phyloP scores from a whole-genome alignment of 2,797 vertebrate genomes.

The Danio tinwini region DNA sequence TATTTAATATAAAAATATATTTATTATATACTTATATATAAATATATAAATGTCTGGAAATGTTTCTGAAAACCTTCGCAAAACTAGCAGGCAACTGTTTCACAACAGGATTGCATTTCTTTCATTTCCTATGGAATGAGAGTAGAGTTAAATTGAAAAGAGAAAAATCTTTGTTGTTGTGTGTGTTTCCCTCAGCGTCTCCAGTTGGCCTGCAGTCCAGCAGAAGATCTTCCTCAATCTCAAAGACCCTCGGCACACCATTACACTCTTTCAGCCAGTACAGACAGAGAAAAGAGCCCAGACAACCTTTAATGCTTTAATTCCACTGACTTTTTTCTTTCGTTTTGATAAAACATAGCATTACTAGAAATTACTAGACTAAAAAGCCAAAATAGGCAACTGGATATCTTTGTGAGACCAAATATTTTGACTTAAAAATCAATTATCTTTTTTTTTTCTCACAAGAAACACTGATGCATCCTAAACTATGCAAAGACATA shows the following conservation, averaged over 20 bases:
- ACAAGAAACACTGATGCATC: background rate
- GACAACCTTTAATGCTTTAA: background rate
- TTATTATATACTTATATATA: too few relatives aligned
- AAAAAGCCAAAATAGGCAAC: background rate
- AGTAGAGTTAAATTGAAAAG: conserved; percentile 3
- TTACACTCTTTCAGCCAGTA: background rate
- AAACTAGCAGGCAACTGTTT: conserved; percentile 7
- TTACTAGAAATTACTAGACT: background rate
- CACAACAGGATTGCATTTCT: background rate
- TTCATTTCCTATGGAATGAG: conserved; percentile 7
- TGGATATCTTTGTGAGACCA: background rate
- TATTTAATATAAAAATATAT: too few relatives aligned
- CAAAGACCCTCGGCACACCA: conserved; percentile 54
- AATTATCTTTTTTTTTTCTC: background rate
- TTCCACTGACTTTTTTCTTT: background rate
- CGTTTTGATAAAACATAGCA: background rate
- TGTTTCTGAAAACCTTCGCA: background rate
- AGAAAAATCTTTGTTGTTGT: background rate
- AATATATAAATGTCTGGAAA: background rate
- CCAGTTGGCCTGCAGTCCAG: conserved; percentile 60
- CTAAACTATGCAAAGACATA: background rate
- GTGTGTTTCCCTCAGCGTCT: conserved; percentile 61
- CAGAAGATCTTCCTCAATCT: conserved; percentile 64
- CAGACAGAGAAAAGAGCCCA: conserved; percentile 4
- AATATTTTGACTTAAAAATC: background rate